phyloP scores from a whole-genome alignment of 2,888 invertebrate species.

The Aradus depressus region DNA sequence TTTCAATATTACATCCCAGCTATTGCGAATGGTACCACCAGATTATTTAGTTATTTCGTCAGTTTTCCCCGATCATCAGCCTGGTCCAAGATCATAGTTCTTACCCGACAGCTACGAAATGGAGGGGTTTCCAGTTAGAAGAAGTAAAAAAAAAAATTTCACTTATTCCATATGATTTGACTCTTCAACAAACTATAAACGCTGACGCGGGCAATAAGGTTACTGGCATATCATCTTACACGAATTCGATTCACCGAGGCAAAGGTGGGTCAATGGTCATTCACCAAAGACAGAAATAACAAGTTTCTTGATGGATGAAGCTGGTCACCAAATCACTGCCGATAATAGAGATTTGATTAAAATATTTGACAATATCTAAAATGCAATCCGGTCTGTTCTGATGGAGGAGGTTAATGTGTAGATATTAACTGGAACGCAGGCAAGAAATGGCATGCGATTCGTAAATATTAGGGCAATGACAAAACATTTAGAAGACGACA shows the following conservation, averaged over 20 bases:
- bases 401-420: no score
- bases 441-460: neutral
- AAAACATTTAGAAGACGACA: neutral
- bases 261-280: conserved; percentile 31
- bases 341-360: no score
- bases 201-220: conserved; percentile 33
- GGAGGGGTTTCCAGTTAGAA: no score
- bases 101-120: no score
- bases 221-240: conserved; percentile 31
- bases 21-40: no score
- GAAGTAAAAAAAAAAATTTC: conserved; percentile 34
- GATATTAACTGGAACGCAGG: conserved; percentile 3
- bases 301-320: conserved; percentile 27
- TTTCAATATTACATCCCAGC: no score
- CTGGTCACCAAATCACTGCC: no score
- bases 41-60: no score
- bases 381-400: no score
- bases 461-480: conserved; percentile 4
- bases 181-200: conserved; percentile 35
- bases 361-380: no score
- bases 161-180: conserved; percentile 33
- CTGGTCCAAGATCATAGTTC: no score
- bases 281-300: conserved; percentile 30
- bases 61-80: no score
- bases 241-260: conserved; percentile 33